phyloP scores from a whole-genome alignment of 1,140 invertebrate genomes.

The Druon quercuslanigerum region DNA sequence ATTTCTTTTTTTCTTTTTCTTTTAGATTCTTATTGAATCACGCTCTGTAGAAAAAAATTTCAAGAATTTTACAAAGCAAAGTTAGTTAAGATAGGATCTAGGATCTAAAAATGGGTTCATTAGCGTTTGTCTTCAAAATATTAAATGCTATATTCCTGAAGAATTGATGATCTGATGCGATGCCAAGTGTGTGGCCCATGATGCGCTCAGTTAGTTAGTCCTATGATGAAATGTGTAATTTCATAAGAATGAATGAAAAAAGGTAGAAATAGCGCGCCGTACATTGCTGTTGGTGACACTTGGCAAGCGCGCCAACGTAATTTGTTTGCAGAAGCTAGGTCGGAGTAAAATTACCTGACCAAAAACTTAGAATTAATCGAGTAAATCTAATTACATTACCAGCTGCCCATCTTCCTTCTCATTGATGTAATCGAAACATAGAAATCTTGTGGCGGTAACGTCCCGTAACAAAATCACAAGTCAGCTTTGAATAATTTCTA shows the following conservation, averaged over 20 bases:
- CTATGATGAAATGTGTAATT: slow-evolving; percentile 20
- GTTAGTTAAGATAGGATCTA: neutral
- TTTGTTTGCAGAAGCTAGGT: neutral
- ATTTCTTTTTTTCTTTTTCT: no score
- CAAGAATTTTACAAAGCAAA: no score
- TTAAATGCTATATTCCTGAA: neutral
- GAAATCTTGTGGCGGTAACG: neutral
- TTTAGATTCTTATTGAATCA: no score
- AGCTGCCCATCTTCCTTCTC: neutral
- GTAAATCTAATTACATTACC: slow-evolving; percentile 27
- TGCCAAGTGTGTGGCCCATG: slow-evolving; percentile 2
- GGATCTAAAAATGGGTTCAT: slow-evolving; percentile 8
- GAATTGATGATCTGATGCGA: neutral
- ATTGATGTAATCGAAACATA: neutral
- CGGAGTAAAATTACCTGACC: neutral
- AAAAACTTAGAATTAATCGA: slow-evolving; percentile 25
- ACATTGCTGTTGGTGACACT: slow-evolving; percentile 44
- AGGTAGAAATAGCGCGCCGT: slow-evolving; percentile 45
- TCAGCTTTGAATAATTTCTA: neutral
- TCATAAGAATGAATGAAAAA: slow-evolving; percentile 33
- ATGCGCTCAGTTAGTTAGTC: no score
- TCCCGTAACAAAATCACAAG: neutral
- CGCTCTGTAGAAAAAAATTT: no score
- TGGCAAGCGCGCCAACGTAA: slow-evolving; percentile 49
- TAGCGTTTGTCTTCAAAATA: neutral